These are phyloP conservation scores for Reinhardtius hippoglossoides DNA, from an alignment of 2,113 vertebrate species.

Conservation along the genomic window DNA sequence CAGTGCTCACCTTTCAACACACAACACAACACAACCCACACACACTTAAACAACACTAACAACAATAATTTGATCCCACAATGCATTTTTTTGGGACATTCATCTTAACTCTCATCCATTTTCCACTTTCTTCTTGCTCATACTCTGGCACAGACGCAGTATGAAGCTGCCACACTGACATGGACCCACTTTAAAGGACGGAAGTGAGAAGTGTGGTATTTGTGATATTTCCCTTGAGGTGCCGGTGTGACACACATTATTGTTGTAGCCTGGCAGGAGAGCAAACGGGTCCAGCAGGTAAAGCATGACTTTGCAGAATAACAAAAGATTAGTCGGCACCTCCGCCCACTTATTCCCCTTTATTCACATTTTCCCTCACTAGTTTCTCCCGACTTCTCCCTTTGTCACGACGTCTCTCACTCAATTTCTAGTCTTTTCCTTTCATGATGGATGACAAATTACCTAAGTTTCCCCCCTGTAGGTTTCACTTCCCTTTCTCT, in stretches of 20 bases:
- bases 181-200: neutral
- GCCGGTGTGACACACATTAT: conserved; percentile 8
- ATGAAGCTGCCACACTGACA: too few species aligned
- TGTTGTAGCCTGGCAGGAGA: neutral
- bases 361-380: neutral
- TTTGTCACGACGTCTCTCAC: neutral
- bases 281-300: conserved; percentile 70
- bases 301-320: conserved; percentile 19
- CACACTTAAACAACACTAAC: neutral
- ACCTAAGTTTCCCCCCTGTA: neutral
- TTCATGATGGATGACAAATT: neutral
- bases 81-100: neutral
- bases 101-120: neutral
- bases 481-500: conserved; percentile 32
- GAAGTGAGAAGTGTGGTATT: conserved; percentile 22
- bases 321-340: conserved; percentile 22
- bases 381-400: conserved; percentile 16
- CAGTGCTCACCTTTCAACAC: conserved; percentile 28
- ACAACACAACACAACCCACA: neutral
- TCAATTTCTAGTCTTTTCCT: neutral
- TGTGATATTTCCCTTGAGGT: conserved; percentile 42
- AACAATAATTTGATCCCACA: neutral
- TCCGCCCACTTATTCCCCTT: neutral
- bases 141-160: neutral
- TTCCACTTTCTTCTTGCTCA: neutral